A percentile compares a stretch with the other conserved stretches of the same genome.
Evolutionary conservation across 2,888 invertebrate genomes (phyloP).

Genomic region (Andrena camellia): DNA sequence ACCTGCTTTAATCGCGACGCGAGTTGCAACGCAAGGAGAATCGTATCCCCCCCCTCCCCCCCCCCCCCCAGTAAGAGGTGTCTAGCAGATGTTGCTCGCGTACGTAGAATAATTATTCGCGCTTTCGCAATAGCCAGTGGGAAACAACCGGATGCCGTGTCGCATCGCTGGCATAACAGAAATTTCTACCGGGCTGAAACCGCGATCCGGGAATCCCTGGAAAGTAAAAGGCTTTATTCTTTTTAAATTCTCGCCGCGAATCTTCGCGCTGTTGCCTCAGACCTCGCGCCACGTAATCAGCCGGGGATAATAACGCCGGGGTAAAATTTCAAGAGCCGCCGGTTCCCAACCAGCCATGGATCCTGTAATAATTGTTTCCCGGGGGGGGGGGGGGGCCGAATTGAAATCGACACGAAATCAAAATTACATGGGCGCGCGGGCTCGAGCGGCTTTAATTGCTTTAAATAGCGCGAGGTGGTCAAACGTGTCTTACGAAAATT

Average conservation of each 20-base stretch:
- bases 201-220: conserved; percentile 47
- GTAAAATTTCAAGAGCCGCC: background rate
- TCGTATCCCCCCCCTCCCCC: conserved; percentile 37
- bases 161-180: conserved; percentile 68
- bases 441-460: conserved; percentile 3
- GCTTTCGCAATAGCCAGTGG: conserved; percentile 65
- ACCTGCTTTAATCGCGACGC: no score
- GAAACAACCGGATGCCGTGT: conserved; percentile 68
- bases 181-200: conserved; percentile 61
- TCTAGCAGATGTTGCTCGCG: conserved; percentile 48
- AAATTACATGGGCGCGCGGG: background rate
- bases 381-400: background rate
- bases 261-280: conserved; percentile 5
- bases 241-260: conserved; percentile 19
- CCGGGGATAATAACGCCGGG: background rate
- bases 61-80: conserved; percentile 39
- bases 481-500: conserved; percentile 37
- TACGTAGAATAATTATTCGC: conserved; percentile 57
- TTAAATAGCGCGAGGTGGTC: conserved; percentile 26
- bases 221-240: conserved; percentile 57
- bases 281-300: background rate
- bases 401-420: background rate
- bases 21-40: conserved; percentile 10
- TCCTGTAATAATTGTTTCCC: background rate
- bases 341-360: background rate